Conservation (phyloP, 2,113 vertebrate species). For the Lathamus discolor region DNA sequence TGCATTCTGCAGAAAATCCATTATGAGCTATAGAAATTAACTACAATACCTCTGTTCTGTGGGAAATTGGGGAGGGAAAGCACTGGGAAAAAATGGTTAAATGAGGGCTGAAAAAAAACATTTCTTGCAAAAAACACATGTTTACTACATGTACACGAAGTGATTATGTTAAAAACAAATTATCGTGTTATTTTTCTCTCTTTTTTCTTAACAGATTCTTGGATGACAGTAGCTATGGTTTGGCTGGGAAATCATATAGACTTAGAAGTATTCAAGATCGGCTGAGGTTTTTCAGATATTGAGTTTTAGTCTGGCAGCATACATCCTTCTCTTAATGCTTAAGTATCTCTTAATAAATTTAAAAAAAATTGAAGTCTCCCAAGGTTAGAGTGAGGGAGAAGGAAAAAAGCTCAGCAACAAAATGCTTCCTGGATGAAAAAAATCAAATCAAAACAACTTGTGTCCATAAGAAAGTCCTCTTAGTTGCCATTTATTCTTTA, state of each 20-base stretch:
- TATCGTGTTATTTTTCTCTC: accelerated
- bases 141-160: background rate
- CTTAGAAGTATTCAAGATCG: background rate
- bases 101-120: background rate
- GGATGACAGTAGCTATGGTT: background rate
- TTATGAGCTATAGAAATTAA: background rate
- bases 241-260: background rate
- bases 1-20: background rate
- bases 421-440: background rate
- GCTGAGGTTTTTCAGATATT: background rate
- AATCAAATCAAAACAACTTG: background rate
- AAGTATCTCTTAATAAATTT: background rate
- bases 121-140: background rate
- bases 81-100: background rate
- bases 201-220: background rate
- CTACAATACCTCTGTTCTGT: background rate
- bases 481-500: background rate
- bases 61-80: background rate
- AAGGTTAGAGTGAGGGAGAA: background rate
- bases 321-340: background rate
- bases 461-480: background rate
- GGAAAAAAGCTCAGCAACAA: background rate
- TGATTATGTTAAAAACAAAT: background rate
- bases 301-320: background rate
- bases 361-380: background rate